Base-by-base conservation (phyloP, 2,888 invertebrate genomes). In the Dasysyrphus tricinctus region DNA sequence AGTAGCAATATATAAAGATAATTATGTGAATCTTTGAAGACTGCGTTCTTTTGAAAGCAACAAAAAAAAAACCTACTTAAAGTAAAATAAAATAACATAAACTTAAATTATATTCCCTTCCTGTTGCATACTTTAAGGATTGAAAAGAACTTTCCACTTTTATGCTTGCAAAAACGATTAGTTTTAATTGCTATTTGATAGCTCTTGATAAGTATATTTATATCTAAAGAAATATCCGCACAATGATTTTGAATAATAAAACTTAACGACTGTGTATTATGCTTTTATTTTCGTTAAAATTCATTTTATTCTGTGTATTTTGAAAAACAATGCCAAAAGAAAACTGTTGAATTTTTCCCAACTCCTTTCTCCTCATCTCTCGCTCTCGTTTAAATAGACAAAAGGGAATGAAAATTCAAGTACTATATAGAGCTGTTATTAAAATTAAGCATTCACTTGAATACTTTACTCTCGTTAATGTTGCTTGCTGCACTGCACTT, bases 401-500 rank as follows among this genome's bases (percentile, higher is more conserved):
- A 65, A 65, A 65, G 24, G 54, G 70, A 70, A 56, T 57, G 44
- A 56, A 63, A 63, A 39, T 51, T 37, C 39, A 80, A 72, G 77
- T 72, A 49, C 61, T 24, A 11, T 61, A 24, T 42, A 63, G 34
- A 49, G 59, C 56, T 56, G 77, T 72, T 70, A 84, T 84, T 80
- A 80, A 80, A 84, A 83, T 70, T 80, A 75, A 84, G 80, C 79
- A 65, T 75, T 84, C 84, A 75, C 65, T 76, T 76, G 80, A 72
- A 75, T 70, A 72, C 9, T 47, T 16, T 47, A 57, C 47, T 49
- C 34, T 80, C 56, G 47, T 75, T 80, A 80, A 75, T 72, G 54
- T 39, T 61, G 34, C 34, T 24, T 74, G 63, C 56, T 70, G 34
- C 37, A 69, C 34, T 44, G 44, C 56, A 59, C 73, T 57, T 42